Base-by-base conservation (phyloP, 2,888 invertebrate species). In the Caenorhabditis panamensis region DNA sequence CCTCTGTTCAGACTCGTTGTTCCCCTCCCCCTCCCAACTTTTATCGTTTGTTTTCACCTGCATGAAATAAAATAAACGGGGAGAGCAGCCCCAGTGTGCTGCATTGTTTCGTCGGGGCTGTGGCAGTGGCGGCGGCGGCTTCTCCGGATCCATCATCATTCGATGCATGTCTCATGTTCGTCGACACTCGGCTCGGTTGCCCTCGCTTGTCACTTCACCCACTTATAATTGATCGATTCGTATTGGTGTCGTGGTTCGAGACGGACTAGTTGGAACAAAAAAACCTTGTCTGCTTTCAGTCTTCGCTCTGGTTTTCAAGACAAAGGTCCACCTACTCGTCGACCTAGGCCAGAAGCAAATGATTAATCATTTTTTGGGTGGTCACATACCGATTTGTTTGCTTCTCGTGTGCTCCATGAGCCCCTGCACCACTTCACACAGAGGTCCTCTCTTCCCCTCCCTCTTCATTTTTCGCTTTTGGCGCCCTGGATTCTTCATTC, bases 161-260 rank as follows among this genome's bases (percentile, higher is more conserved):
- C 62, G 66, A 66, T 75, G 61, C 75, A 67, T 68, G 67, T 68
- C 67, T 76, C 68, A 76, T 67, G 67, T 68, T 76, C 76, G 51
- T 37, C 56, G 56, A 56, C 64, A 61, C 75, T 28, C 66, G n/a
- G n/a, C n/a, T n/a, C n/a, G n/a, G n/a, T 31, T 47, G 44, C 28
- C 49, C 24, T 28, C 47, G 53, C 73, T 53, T 73, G 64, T 62
- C 75, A 67, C 61, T 67, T 54, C 75, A 41, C 53, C 66, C 61
- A 61, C 66, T 75, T 75, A 66, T 75, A 61, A 61, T 62, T 59
- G 61, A 67, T 66, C 66, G 66, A 28, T 67, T 53, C 62, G 36
- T 22, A 31, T 49, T 37, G 61, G 51, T 22, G 37, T 24, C 3
- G 44, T 44, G 24, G 22, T 13, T 51, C n/a, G n/a, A n/a, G n/a